Evolutionary conservation across 2,113 vertebrate species (phyloP), one percentile per base, ranked within the genome.

Genomic region (Pelvicachromis taeniatus): DNA sequence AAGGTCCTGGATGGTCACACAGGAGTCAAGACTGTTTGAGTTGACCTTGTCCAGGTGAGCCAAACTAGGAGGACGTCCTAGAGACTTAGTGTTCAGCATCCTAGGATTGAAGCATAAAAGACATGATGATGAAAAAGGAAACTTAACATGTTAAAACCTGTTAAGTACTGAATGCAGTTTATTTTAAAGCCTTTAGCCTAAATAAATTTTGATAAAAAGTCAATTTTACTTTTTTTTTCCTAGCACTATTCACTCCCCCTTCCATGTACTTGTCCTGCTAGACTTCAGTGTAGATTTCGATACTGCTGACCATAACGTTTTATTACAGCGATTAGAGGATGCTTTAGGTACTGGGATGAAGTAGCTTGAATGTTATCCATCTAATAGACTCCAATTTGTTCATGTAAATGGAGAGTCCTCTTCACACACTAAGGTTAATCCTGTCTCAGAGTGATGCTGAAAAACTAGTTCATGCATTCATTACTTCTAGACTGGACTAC

Each of bases 21-120:
- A 97, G 16, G 97, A 97, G 89, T 99, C 98, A 80, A 99, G 94
- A 78, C 98, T 99, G 96, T 98, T 99, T 78, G 97, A 99, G 96
- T 98, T 99, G 78, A 98, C 95, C 88, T 99, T 99, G 96, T 99
- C 98, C 73, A 98, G 93, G 89, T 98, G 98, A 88, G 97, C 97
- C 89, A 99, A 87, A 0, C 96, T 97, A 19, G 98, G 97, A 3
- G 99, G 97, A 82, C 97, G 98, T 54, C 96, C 96, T 0, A 98
- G 97, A 89, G 97, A 97, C 95, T 99, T 99, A 21, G 96, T 91
- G 82, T 96, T 94, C 4, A 96, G 84, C 93, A 97, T 95, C 95
- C 99, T 99, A 90, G 13, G 11, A 55, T 52, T 50, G 0, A 38
- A n/a, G 45, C 14, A 87, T 9, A 42, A 80, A 75, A 81, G 50